Conservation (phyloP, 2,888 invertebrate species). For the Nasonia oneida region DNA sequence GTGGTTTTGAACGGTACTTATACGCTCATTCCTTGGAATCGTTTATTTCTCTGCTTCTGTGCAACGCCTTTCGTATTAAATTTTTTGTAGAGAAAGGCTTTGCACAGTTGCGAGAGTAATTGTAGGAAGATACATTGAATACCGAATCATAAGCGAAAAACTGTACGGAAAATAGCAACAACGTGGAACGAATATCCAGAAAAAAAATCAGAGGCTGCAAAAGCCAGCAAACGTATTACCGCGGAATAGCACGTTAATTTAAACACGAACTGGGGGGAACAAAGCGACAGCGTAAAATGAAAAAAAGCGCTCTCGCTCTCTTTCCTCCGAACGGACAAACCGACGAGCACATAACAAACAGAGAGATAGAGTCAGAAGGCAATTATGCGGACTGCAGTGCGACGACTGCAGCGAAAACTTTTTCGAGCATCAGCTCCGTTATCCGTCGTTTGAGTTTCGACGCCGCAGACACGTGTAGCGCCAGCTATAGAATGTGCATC, state of each 20-base stretch:
- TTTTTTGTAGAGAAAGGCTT: not conserved
- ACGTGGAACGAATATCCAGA: too few species aligned
- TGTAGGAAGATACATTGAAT: not conserved
- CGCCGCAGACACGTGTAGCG: not conserved
- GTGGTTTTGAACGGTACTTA: slow-evolving; percentile 8
- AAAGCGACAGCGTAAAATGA: not conserved
- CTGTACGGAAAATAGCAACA: too few species aligned
- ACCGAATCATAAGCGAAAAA: not conserved
- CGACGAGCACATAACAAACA: not conserved
- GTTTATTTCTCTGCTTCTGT: not conserved
- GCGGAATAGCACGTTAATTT: not conserved
- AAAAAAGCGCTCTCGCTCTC: not conserved
- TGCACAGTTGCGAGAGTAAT: not conserved
- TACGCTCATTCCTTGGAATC: not conserved
- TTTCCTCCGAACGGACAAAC: not conserved
- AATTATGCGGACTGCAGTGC: not conserved
- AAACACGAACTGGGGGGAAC: not conserved
- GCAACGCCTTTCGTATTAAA: not conserved
- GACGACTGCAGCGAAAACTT: not conserved
- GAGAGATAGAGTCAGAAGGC: not conserved
- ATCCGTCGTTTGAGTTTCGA: slow-evolving; percentile 16
- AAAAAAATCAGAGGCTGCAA: not conserved
- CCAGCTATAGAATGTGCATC: not conserved
- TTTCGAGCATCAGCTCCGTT: not conserved
- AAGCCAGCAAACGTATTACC: not conserved